A percentile compares a stretch with the other conserved stretches of the same genome.
Conservation (phyloP, 2,113 vertebrate genomes). For the Desmodus rotundus region DNA sequence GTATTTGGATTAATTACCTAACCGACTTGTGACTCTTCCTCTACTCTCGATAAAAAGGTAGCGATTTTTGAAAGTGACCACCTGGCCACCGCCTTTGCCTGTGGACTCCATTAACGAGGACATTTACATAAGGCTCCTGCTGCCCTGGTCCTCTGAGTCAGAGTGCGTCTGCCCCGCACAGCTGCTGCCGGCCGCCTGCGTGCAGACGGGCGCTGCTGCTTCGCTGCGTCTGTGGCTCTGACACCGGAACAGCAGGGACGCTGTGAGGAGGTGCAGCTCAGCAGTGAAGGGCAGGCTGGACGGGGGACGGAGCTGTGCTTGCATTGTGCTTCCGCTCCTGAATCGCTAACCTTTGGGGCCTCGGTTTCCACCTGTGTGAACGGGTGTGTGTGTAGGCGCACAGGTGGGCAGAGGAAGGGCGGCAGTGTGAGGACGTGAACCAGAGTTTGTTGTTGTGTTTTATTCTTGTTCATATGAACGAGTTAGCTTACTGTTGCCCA, state of each 20-base stretch:
- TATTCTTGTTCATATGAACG: not conserved
- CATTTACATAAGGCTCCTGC: not conserved
- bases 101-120: not conserved
- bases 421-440: no score
- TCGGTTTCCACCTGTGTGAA: not conserved
- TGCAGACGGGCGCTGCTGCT: not conserved
- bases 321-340: not conserved
- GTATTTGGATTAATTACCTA: constrained; percentile 39
- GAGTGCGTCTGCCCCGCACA: not conserved
- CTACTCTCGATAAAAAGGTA: constrained; percentile 36
- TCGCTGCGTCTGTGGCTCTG: not conserved
- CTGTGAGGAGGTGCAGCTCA: not conserved
- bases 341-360: not conserved
- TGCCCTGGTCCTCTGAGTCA: not conserved
- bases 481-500: not conserved
- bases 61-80: constrained; percentile 17
- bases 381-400: no score
- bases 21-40: not conserved
- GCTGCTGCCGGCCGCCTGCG: not conserved
- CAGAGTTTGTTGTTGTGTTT: not conserved
- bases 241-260: not conserved
- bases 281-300: not conserved
- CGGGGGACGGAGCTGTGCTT: not conserved
- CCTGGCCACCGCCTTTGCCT: not conserved
- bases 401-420: no score